A percentile compares a stretch with the other conserved stretches of the same genome.
phyloP scores from a whole-genome alignment of 2,888 invertebrate genomes.

The Eupeodes latifasciatus region DNA sequence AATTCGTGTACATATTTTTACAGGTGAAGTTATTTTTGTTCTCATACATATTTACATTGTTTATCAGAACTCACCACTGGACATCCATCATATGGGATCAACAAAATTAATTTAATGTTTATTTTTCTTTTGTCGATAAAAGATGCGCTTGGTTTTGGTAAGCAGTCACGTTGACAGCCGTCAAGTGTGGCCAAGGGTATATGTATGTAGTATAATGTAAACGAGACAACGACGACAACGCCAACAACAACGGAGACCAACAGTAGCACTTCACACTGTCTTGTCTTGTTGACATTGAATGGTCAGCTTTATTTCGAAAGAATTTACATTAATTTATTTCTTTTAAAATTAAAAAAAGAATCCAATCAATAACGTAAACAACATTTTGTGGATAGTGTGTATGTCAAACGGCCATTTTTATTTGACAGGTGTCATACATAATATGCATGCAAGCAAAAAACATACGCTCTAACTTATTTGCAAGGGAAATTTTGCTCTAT shows the following conservation, averaged over 20 bases:
- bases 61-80: background rate
- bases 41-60: too few relatives aligned
- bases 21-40: background rate
- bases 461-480: background rate
- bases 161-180: conserved; percentile 22
- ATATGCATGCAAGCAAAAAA: background rate
- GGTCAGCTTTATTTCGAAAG: conserved; percentile 26
- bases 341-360: background rate
- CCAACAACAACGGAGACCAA: background rate
- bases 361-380: background rate
- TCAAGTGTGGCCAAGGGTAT: conserved; percentile 40
- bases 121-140: conserved; percentile 8
- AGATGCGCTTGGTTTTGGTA: conserved; percentile 9
- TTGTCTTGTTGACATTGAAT: conserved; percentile 50
- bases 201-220: conserved; percentile 18
- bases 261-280: conserved; percentile 35
- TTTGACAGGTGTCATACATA: conserved; percentile 9
- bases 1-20: background rate
- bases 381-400: background rate
- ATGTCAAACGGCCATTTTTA: background rate
- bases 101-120: conserved; percentile 26
- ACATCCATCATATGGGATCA: conserved; percentile 15
- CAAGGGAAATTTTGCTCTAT: background rate
- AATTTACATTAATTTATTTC: background rate
- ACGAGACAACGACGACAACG: conserved; percentile 2